These are phyloP conservation scores for Acrossocheilus fasciatus DNA, from an alignment of 2,797 vertebrate genomes.

Conservation along the genomic window DNA sequence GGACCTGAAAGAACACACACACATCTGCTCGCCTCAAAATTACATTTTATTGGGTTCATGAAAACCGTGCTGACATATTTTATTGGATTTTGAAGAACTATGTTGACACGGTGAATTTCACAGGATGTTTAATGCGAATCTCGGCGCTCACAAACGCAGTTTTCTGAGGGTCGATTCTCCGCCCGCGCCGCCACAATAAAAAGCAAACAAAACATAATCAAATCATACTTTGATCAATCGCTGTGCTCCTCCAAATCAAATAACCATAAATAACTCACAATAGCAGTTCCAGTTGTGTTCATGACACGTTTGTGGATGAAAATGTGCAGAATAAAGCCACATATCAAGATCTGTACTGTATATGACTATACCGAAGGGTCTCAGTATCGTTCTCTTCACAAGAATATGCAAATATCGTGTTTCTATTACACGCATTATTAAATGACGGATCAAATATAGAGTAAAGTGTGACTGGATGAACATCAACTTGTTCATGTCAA, in stretches of 20 bases:
- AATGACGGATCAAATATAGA: not conserved
- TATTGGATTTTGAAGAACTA: slow-evolving; percentile 58
- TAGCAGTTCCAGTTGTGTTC: slow-evolving; percentile 8
- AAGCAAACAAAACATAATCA: slow-evolving; percentile 11
- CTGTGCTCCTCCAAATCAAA: slow-evolving; percentile 18
- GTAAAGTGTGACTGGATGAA: not conserved
- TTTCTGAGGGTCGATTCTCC: not conserved
- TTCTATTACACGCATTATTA: not conserved
- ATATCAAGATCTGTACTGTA: not conserved
- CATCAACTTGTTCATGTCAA: not conserved
- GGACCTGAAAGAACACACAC: slow-evolving; percentile 47
- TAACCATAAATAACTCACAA: slow-evolving; percentile 35
- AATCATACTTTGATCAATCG: slow-evolving; percentile 41
- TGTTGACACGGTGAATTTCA: slow-evolving; percentile 49
- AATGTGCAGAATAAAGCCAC: slow-evolving; percentile 4
- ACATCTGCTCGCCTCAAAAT: slow-evolving; percentile 40
- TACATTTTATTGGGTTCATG: slow-evolving; percentile 54
- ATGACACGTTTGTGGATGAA: not conserved
- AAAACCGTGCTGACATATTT: slow-evolving; percentile 50
- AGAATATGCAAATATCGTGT: not conserved
- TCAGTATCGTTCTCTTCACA: not conserved
- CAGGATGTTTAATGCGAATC: slow-evolving; percentile 47
- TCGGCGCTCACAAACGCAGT: slow-evolving; percentile 9
- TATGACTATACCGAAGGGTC: not conserved
- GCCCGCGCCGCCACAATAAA: slow-evolving; percentile 27